Base-by-base conservation (phyloP, 2,113 vertebrate genomes). In the Pica pica region DNA sequence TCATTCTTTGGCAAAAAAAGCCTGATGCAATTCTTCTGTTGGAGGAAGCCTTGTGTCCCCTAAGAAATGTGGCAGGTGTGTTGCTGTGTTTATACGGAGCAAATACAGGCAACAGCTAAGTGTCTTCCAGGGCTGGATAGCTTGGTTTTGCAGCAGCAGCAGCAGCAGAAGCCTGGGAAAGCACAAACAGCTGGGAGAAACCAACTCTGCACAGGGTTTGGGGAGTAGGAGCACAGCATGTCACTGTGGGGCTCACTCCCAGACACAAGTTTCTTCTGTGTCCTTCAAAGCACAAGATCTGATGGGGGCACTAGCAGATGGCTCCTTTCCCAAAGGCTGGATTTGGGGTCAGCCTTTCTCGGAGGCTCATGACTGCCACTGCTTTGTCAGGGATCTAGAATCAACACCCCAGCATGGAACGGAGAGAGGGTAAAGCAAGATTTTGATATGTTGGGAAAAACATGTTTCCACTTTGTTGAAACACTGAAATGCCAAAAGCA, bases 201-300 rank as follows among this genome's bases (percentile, higher is more conserved):
- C 19, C 37, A 46, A 1, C 11, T 30, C n/a, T 39, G 18, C 10
- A 9, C 6, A 21, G 52, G 60, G 5, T 55, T 33, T 67, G 65
- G 52, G 42, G 33, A 82, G 26, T 2, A 1, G 63, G 65, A 13
- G 28, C 35, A 17, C 26, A 65, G 16, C 4, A 0, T 27, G 18
- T 18, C 9, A 6, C 53, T n/a, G 22, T 28, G 4, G 33, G 30
- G 15, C 64, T 55, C 20, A 2, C 8, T 22, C 7, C 4, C 1
- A 3, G 9, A 21, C 0, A 0, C 19, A 50, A 27, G 9, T 76
- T 49, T 59, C 35, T 75, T 53, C 35, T 0, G 0, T 33, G 39
- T 59, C 27, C 44, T 80, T 79, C 37, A 56, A 42, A 79, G 75
- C 3, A 1, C 1, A 4, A 41, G 10, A 21, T 77, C 33, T 1